Evolutionary conservation across 2,797 vertebrate genomes (phyloP).

Genomic region (Poecilia picta): DNA sequence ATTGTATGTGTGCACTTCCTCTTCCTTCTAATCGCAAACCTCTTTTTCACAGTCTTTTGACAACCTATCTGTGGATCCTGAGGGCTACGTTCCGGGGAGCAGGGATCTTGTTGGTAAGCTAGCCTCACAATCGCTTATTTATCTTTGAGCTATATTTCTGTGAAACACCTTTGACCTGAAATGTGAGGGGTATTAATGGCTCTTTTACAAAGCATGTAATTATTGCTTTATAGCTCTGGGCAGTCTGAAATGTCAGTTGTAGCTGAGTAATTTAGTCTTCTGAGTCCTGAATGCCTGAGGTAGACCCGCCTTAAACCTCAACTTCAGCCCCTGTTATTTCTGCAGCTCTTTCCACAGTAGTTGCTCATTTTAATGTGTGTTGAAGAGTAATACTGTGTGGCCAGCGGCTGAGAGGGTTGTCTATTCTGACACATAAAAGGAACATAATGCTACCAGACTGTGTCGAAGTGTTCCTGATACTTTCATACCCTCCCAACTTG

Average conservation of each 20-base stretch:
- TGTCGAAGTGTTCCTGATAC: conserved; percentile 39
- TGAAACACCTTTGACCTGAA: conserved; percentile 33
- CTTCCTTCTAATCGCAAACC: conserved; percentile 47
- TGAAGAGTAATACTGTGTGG: conserved; percentile 66
- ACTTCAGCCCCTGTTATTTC: conserved; percentile 75
- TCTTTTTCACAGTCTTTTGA: conserved; percentile 88
- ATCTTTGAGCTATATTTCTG: conserved; percentile 14
- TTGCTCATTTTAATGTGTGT: conserved; percentile 53
- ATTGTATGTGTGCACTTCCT: conserved; percentile 45
- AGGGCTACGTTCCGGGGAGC: conserved; percentile 85
- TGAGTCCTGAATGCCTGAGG: conserved; percentile 67
- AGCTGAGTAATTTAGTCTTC: conserved; percentile 53
- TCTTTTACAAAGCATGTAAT: conserved; percentile 37
- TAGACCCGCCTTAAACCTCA: conserved; percentile 72
- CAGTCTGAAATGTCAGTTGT: conserved; percentile 39
- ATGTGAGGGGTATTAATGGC: conserved; percentile 42
- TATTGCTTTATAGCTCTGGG: conserved; percentile 30
- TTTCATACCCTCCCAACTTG: conserved; percentile 52
- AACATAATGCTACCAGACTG: conserved; percentile 31
- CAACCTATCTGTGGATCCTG: conserved; percentile 91
- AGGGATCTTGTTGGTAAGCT: conserved; percentile 85
- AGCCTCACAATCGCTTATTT: conserved; percentile 18
- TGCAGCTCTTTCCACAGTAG: conserved; percentile 66
- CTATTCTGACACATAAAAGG: conserved; percentile 30
- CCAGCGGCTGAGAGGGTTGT: conserved; percentile 34